Evolutionary conservation across 2,888 invertebrate species (phyloP), one percentile per base, ranked within the genome.

Genomic region (Tipula unca): DNA sequence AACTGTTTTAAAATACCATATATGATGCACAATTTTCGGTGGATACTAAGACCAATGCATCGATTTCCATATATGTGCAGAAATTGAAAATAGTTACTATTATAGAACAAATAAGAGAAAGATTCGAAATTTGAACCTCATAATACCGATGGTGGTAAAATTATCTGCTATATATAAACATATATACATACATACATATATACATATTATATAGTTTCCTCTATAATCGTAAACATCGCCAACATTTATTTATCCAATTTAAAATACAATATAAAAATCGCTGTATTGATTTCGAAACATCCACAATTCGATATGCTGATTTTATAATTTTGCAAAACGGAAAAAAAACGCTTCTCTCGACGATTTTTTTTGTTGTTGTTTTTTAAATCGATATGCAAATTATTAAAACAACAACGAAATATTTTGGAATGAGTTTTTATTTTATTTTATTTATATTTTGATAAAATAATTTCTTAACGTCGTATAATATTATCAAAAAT

Each of bases 231-330:
- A 69, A 69, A 69, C 69, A 69, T 69, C 69, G 69, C 69, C 69
- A 69, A 69, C 69, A 69, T 69, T 69, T 69, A 69, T 69, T 69
- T 69, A 69, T 69, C 69, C 69, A 69, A 69, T 69, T 69, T 69
- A 69, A 48, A 48, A 17, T 69, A 69, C 25, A 69, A 25, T 69
- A 69, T 10, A 69, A 69, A 25, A 69, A 69, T 69, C 25, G 25
- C 25, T 69, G 25, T 69, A 69, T 69, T 69, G 69, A 69, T 69
- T 69, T 69, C 25, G 69, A 69, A 69, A 69, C 69, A 69, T 69
- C 25, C 25, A 69, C 69, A 69, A 69, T 25, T 69, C 69, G 69
- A 69, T 69, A 69, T 69, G 69, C 69, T 69, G 69, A 69, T 69
- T 69, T 69, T 69, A 69, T 69, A 69, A 69, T 69, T 69, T 69